These are phyloP conservation scores for Pagetopsis macropterus DNA, from an alignment of 2,797 vertebrate genomes.

Conservation along the genomic window DNA sequence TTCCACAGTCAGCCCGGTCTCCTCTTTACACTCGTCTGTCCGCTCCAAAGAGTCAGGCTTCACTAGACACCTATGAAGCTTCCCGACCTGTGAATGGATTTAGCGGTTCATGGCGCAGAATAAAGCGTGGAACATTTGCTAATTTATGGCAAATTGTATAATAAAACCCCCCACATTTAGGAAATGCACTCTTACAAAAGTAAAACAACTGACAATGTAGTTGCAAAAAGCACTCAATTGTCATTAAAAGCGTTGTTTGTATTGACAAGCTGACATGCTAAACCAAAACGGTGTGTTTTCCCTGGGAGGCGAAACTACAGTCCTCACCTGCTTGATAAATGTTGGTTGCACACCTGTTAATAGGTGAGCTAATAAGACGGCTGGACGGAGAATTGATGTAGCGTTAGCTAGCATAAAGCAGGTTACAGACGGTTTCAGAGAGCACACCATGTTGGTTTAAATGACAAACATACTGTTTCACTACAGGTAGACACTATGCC, in stretches of 20 bases:
- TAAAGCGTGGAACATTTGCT: background rate
- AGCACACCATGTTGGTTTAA: constrained; percentile 81
- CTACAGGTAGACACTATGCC: constrained; percentile 61
- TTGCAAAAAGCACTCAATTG: constrained; percentile 74
- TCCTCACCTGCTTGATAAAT: constrained; percentile 17
- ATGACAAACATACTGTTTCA: constrained; percentile 70
- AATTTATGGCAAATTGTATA: constrained; percentile 4
- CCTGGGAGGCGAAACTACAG: constrained; percentile 11
- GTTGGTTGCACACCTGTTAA: constrained; percentile 68
- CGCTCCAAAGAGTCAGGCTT: constrained; percentile 92
- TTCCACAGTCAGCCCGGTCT: constrained; percentile 88
- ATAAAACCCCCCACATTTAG: constrained; percentile 40
- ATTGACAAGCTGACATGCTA: constrained; percentile 72
- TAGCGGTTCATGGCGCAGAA: constrained; percentile 67
- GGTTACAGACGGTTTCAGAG: constrained; percentile 33
- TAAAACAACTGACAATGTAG: constrained; percentile 67
- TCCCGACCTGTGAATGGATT: constrained; percentile 88
- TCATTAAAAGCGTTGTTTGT: constrained; percentile 66
- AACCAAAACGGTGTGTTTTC: constrained; percentile 79
- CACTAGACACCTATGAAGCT: constrained; percentile 91
- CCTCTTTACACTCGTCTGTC: constrained; percentile 91
- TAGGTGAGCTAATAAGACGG: constrained; percentile 54
- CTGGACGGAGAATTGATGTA: background rate
- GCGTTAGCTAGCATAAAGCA: constrained; percentile 50
- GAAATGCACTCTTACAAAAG: constrained; percentile 43